Percentiles rank a stretch among this genome's conserved stretches.
These are phyloP conservation scores for Tipula lateralis DNA, from an alignment of 2,888 invertebrate species.

Conservation along the genomic window DNA sequence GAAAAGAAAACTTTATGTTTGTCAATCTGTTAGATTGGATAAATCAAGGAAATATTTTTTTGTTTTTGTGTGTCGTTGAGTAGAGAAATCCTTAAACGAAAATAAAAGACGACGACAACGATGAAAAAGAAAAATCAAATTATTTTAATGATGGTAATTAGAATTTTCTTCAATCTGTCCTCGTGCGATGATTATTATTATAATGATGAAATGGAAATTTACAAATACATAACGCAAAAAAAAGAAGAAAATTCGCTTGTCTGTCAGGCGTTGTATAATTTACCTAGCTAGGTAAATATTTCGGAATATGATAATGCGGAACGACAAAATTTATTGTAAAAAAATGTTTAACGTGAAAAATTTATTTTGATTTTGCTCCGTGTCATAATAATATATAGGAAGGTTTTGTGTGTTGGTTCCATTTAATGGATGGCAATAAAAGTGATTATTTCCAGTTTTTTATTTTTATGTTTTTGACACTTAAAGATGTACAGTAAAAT, in stretches of 20 bases:
- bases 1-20: not conserved
- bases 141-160: constrained; percentile 19
- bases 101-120: not conserved
- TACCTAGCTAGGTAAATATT: too few species aligned
- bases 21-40: constrained; percentile 19
- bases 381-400: not conserved
- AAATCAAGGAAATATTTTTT: not conserved
- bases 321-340: not conserved
- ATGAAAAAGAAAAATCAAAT: not conserved
- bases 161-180: constrained; percentile 9
- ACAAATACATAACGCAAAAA: not conserved
- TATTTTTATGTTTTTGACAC: constrained; percentile 1
- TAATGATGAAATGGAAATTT: not conserved
- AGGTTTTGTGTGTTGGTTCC: not conserved
- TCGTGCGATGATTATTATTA: not conserved
- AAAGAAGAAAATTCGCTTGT: not conserved
- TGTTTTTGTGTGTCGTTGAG: not conserved
- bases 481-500: not conserved
- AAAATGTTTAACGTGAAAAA: not conserved
- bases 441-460: not conserved
- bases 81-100: not conserved
- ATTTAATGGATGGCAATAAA: not conserved
- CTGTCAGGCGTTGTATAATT: not conserved
- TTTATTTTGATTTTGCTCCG: not conserved
- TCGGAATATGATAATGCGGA: not conserved